Percentiles rank a stretch among this genome's conserved stretches.
These are phyloP conservation scores for Empis stercorea DNA, from an alignment of 2,888 invertebrate species.

Conservation along the genomic window DNA sequence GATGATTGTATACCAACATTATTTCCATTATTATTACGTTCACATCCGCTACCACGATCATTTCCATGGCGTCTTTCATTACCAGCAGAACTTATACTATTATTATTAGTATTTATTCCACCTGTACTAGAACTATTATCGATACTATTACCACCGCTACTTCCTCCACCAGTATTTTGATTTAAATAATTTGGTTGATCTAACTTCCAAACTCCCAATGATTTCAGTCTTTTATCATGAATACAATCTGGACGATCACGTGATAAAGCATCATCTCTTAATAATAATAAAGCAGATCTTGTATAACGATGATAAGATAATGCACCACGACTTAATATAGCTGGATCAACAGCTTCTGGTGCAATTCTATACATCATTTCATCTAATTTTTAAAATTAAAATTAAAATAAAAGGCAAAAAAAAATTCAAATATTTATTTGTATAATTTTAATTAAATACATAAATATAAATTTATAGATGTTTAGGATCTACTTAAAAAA, in stretches of 20 bases:
- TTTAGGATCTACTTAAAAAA: too few relatives aligned
- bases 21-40: not conserved
- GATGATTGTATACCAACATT: too few relatives aligned
- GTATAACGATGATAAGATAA: conserved; percentile 39
- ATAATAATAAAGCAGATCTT: conserved; percentile 56
- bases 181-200: conserved; percentile 42
- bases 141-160: conserved; percentile 14
- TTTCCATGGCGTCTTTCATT: conserved; percentile 1
- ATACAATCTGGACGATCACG: conserved; percentile 59
- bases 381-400: not conserved
- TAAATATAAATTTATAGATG: too few relatives aligned
- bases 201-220: conserved; percentile 38
- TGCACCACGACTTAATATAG: conserved; percentile 43
- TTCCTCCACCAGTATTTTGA: conserved; percentile 10
- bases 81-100: not conserved
- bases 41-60: conserved; percentile 1
- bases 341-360: conserved; percentile 37
- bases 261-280: conserved; percentile 57
- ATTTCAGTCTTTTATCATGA: conserved; percentile 35
- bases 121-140: conserved; percentile 18
- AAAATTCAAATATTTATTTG: too few relatives aligned
- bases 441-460: too few relatives aligned
- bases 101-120: conserved; percentile 16
- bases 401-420: not conserved
- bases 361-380: not conserved